Conservation (phyloP, 2,888 invertebrate genomes). For the Chirona hameri region DNA sequence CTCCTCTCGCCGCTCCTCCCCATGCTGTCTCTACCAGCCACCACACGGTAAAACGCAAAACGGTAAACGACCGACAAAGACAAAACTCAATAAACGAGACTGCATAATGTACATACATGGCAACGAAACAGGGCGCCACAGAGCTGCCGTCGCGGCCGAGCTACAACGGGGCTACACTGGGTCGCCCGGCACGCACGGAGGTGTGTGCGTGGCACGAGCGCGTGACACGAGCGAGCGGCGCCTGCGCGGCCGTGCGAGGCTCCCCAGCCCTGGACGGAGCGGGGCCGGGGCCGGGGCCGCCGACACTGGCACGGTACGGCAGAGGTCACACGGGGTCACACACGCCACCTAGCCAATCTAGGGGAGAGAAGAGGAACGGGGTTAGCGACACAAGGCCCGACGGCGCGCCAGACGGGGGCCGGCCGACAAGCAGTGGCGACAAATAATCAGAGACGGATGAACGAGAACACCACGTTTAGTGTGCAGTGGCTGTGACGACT, state of each 20-base stretch:
- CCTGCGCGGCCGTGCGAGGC: neutral
- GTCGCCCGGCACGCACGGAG: too few species aligned
- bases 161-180: too few species aligned
- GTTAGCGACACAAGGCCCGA: neutral
- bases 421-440: neutral
- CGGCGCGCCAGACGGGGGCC: neutral
- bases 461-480: neutral
- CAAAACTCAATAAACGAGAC: neutral
- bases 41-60: neutral
- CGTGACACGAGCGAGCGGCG: neutral
- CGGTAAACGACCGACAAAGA: neutral
- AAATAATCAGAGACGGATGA: neutral
- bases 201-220: too few species aligned
- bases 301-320: neutral
- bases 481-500: neutral
- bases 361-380: neutral
- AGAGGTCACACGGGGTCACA: slow-evolving; percentile 9
- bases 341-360: slow-evolving; percentile 28
- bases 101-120: neutral
- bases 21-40: neutral
- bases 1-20: too few species aligned
- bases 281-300: neutral
- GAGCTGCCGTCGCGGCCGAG: neutral
- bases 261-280: neutral
- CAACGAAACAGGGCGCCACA: neutral